Conservation (phyloP, 2,888 invertebrate genomes). For the Cryptops parisi region DNA sequence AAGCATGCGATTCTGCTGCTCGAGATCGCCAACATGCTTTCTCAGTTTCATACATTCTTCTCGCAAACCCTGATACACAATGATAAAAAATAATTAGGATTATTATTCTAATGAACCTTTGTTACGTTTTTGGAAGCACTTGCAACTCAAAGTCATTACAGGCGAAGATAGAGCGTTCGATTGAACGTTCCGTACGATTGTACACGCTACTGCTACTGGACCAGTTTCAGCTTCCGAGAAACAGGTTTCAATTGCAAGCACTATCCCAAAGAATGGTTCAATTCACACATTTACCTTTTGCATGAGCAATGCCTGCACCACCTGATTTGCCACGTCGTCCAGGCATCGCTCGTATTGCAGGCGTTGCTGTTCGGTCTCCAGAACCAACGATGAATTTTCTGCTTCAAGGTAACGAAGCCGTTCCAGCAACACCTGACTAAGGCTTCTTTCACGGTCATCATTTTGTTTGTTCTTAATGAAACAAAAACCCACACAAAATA, state of each 20-base stretch:
- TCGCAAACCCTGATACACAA: conserved; percentile 46
- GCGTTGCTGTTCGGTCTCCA: conserved; percentile 49
- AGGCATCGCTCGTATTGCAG: conserved; percentile 63
- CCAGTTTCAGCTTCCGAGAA: too few species aligned
- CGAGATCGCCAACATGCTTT: conserved; percentile 57
- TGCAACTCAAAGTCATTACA: too few species aligned
- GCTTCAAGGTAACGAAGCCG: conserved; percentile 41
- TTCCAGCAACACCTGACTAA: conserved; percentile 36
- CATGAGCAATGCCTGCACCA: conserved; percentile 63
- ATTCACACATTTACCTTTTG: conserved; percentile 53
- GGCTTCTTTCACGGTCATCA: conserved; percentile 13
- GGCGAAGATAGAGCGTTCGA: too few species aligned
- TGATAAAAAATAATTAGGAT: background rate
- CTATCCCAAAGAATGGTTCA: too few species aligned
- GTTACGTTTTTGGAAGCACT: too few species aligned
- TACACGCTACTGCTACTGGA: too few species aligned
- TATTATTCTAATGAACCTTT: too few species aligned
- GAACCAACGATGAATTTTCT: conserved; percentile 45
- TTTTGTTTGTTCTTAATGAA: conserved; percentile 7
- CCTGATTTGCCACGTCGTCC: conserved; percentile 69
- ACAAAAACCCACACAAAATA: background rate
- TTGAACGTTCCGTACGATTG: too few species aligned
- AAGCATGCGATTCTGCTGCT: conserved; percentile 58
- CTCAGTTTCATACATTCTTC: conserved; percentile 61
- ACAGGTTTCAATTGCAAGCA: too few species aligned